phyloP scores from a whole-genome alignment of 2,113 vertebrate genomes.

The Centrocercus urophasianus region DNA sequence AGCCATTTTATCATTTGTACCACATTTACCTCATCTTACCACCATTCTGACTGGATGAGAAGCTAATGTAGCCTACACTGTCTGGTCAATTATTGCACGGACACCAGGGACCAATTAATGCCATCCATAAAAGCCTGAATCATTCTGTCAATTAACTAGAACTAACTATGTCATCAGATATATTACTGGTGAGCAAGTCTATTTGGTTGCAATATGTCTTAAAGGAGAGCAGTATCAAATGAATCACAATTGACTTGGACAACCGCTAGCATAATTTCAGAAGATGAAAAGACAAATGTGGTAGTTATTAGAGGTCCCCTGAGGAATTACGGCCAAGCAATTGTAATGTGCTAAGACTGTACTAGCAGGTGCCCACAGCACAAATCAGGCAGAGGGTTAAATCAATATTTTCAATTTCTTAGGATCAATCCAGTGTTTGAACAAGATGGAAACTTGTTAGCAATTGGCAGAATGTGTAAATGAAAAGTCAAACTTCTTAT shows the following conservation, averaged over 20 bases:
- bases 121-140: constrained; percentile 91
- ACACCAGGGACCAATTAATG: constrained; percentile 97
- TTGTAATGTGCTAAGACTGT: constrained; percentile 92
- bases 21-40: constrained; percentile 85
- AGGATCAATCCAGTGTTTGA: constrained; percentile 95
- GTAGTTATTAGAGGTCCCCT: constrained; percentile 95
- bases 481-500: constrained; percentile 96
- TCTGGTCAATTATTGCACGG: constrained; percentile 88
- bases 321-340: constrained; percentile 92
- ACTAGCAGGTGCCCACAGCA: constrained; percentile 89
- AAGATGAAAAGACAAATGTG: constrained; percentile 90
- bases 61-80: constrained; percentile 82
- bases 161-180: constrained; percentile 97
- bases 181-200: constrained; percentile 93
- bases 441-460: constrained; percentile 94
- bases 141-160: constrained; percentile 98
- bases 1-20: constrained; percentile 88
- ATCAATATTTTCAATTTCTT: constrained; percentile 99
- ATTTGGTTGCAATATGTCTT: constrained; percentile 91
- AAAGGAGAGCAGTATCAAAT: constrained; percentile 88
- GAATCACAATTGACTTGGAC: constrained; percentile 90
- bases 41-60: constrained; percentile 80
- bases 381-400: constrained; percentile 93
- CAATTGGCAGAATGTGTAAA: constrained; percentile 92
- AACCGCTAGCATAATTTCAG: constrained; percentile 94